These are phyloP conservation scores for Henricia sp. DNA, from an alignment of 53 echinoderm and acorn worm species.

Conservation along the genomic window DNA sequence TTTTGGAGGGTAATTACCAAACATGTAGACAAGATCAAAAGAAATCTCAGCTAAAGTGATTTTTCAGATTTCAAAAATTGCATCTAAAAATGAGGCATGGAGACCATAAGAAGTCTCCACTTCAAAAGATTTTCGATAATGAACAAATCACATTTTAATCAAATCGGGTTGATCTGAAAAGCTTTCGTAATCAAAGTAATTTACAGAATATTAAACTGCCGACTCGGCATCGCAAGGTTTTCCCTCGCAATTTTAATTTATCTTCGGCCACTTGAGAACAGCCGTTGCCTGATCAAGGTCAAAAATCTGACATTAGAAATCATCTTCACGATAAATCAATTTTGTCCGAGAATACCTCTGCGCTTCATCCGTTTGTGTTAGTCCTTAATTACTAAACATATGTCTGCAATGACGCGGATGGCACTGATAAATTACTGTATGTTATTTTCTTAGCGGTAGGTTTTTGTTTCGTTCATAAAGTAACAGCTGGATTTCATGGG, in stretches of 20 bases:
- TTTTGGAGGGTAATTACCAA: too few relatives aligned
- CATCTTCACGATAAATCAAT: background rate
- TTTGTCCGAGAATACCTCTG: background rate
- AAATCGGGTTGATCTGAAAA: too few relatives aligned
- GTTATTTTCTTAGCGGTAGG: background rate
- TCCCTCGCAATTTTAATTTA: background rate
- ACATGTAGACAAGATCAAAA: too few relatives aligned
- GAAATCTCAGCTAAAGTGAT: too few relatives aligned
- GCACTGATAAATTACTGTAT: conserved; percentile 8
- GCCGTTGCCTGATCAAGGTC: conserved; percentile 7
- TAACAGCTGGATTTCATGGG: conserved; percentile 16
- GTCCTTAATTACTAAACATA: conserved; percentile 16
- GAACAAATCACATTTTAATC: too few relatives aligned
- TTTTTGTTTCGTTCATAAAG: background rate
- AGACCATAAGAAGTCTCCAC: too few relatives aligned
- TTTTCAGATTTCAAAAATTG: too few relatives aligned
- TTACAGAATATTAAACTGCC: background rate
- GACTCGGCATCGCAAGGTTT: background rate
- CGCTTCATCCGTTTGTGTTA: background rate
- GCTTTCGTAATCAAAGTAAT: background rate
- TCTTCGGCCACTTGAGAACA: conserved; percentile 3
- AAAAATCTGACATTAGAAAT: conserved; percentile 3
- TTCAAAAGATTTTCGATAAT: too few relatives aligned
- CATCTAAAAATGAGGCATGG: too few relatives aligned
- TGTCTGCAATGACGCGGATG: background rate